These are phyloP conservation scores for Crossocerus cetratus DNA, from an alignment of 2,888 invertebrate genomes.

Conservation along the genomic window DNA sequence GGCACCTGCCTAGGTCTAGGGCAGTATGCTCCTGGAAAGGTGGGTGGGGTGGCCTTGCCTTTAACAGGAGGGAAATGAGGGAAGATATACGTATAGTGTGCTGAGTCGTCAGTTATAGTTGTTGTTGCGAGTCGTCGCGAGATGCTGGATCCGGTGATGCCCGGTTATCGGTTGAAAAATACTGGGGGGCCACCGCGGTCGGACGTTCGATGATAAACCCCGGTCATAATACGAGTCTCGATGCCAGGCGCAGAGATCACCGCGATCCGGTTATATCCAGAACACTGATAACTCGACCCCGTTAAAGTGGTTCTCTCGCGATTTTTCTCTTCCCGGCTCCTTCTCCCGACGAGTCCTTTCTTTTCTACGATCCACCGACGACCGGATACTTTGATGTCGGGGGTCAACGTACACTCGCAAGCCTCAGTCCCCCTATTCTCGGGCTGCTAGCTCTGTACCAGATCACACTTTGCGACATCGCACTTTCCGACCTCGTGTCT, in stretches of 20 bases:
- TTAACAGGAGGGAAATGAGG: neutral
- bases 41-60: no score
- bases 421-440: constrained; percentile 33
- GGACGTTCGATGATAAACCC: constrained; percentile 66
- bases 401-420: constrained; percentile 54
- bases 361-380: constrained; percentile 20
- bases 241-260: constrained; percentile 63
- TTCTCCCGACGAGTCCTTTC: constrained; percentile 28
- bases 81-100: neutral
- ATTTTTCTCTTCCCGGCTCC: constrained; percentile 38
- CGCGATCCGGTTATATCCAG: constrained; percentile 65
- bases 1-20: no score
- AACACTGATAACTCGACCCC: constrained; percentile 67
- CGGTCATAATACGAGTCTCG: constrained; percentile 58
- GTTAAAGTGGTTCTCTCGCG: constrained; percentile 57
- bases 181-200: constrained; percentile 64
- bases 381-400: constrained; percentile 35
- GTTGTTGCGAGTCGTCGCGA: constrained; percentile 30
- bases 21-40: no score
- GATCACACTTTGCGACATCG: constrained; percentile 39
- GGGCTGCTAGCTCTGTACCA: neutral
- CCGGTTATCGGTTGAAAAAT: constrained; percentile 71
- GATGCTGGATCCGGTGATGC: constrained; percentile 67
- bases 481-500: no score
- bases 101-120: constrained; percentile 16